A percentile compares a stretch with the other conserved stretches of the same genome.
Evolutionary conservation across 1,140 invertebrate genomes (phyloP).

Genomic region (Mylabris phalerata): DNA sequence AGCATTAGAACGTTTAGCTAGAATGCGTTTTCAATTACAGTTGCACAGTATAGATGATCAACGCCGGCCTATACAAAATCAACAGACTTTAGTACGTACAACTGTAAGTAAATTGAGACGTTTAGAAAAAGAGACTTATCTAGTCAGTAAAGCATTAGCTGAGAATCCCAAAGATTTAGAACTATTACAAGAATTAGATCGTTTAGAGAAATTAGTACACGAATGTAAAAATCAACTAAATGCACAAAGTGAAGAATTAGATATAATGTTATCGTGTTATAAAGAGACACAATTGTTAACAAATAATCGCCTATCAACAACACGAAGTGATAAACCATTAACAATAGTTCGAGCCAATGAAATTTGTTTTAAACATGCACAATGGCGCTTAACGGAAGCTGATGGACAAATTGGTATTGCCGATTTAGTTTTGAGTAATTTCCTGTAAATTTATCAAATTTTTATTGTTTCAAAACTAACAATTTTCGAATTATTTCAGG

Average conservation of each 20-base stretch:
- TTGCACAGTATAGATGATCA: constrained; percentile 86
- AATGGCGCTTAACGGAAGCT: constrained; percentile 94
- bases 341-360: constrained; percentile 85
- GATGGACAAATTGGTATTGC: constrained; percentile 97
- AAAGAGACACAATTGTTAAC: constrained; percentile 72
- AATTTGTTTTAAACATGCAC: constrained; percentile 98
- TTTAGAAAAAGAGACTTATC: constrained; percentile 86
- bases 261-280: constrained; percentile 84
- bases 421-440: constrained; percentile 92
- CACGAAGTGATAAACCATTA: constrained; percentile 55
- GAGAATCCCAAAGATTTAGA: constrained; percentile 63
- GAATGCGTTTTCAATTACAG: constrained; percentile 90
- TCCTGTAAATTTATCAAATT: constrained; percentile 59
- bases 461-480: neutral
- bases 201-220: constrained; percentile 68
- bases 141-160: constrained; percentile 72
- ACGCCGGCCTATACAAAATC: constrained; percentile 80
- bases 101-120: constrained; percentile 73
- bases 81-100: constrained; percentile 80
- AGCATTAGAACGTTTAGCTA: constrained; percentile 77
- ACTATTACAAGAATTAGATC: constrained; percentile 57
- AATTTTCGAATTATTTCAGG: constrained; percentile 37
- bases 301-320: constrained; percentile 50
- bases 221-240: constrained; percentile 87
- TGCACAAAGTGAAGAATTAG: constrained; percentile 83